Conservation (phyloP, 2,113 vertebrate species). For the Lucifuga dentata region DNA sequence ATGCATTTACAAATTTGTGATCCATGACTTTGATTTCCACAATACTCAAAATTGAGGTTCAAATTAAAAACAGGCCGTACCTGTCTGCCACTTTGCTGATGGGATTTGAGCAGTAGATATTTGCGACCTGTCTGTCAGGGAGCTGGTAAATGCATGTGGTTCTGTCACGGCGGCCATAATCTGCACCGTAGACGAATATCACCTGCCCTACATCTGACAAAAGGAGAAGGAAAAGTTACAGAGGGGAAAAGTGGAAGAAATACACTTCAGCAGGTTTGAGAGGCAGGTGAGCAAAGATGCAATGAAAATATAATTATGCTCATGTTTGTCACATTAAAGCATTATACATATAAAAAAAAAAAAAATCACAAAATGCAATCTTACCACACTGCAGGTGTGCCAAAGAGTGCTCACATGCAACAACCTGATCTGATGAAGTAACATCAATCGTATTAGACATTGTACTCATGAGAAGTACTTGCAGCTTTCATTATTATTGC, state of each 20-base stretch:
- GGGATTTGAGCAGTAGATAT: slow-evolving; percentile 3
- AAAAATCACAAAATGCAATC: neutral
- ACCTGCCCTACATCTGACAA: slow-evolving; percentile 32
- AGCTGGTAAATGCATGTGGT: slow-evolving; percentile 42
- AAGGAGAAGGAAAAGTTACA: neutral
- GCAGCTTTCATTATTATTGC: neutral
- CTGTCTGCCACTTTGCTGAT: slow-evolving; percentile 1
- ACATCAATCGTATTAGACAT: slow-evolving; percentile 2
- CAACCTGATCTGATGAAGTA: slow-evolving; percentile 17
- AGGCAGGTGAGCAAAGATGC: neutral
- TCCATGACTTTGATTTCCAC: too few species aligned
- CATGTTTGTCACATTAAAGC: neutral
- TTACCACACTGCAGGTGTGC: slow-evolving; percentile 7
- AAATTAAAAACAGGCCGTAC: slow-evolving; percentile 15
- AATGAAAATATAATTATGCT: too few species aligned
- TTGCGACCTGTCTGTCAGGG: neutral
- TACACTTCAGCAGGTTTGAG: neutral
- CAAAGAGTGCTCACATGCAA: slow-evolving; percentile 29
- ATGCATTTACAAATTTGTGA: too few species aligned
- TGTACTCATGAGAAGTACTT: neutral
- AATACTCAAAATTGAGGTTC: neutral
- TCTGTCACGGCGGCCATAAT: slow-evolving; percentile 60
- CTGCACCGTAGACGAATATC: slow-evolving; percentile 44
- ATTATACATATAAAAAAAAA: neutral
- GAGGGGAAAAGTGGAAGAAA: neutral